phyloP scores from a whole-genome alignment of 2,797 vertebrate genomes.

The Lacerta viridis region DNA sequence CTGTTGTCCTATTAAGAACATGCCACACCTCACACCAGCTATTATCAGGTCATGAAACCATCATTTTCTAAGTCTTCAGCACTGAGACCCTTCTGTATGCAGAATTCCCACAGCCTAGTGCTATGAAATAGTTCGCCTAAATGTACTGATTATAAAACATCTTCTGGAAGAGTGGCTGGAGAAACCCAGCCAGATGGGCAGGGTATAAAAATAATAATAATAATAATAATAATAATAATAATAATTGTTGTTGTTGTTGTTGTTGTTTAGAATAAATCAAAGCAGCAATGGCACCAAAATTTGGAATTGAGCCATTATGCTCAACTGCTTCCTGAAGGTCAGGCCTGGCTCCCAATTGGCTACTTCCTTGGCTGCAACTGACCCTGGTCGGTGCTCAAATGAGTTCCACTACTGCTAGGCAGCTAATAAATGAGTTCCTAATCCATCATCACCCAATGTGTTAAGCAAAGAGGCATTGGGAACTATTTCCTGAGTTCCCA shows the following conservation, averaged over 20 bases:
- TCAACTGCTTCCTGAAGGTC: neutral
- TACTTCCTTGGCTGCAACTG: neutral
- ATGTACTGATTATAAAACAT: neutral
- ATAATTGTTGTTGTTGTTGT: too few relatives aligned
- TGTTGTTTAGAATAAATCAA: neutral
- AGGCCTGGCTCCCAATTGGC: neutral
- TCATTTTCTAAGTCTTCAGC: neutral
- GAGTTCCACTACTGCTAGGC: neutral
- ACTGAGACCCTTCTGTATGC: neutral
- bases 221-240: too few relatives aligned
- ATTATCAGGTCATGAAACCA: neutral
- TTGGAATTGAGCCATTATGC: neutral
- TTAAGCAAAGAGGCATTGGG: neutral
- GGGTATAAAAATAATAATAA: too few relatives aligned
- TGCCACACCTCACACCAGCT: neutral
- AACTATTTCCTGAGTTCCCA: neutral
- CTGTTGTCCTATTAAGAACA: neutral
- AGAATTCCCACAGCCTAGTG: neutral
- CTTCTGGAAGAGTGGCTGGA: neutral
- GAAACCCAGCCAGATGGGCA: too few relatives aligned
- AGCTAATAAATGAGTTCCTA: neutral
- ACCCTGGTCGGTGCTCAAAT: neutral
- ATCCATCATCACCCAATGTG: neutral
- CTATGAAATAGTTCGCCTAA: neutral
- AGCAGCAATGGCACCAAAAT: neutral